Percentiles rank a stretch among this genome's conserved stretches.
Conservation (phyloP, 2,888 invertebrate genomes). For the Gerris lacustris region DNA sequence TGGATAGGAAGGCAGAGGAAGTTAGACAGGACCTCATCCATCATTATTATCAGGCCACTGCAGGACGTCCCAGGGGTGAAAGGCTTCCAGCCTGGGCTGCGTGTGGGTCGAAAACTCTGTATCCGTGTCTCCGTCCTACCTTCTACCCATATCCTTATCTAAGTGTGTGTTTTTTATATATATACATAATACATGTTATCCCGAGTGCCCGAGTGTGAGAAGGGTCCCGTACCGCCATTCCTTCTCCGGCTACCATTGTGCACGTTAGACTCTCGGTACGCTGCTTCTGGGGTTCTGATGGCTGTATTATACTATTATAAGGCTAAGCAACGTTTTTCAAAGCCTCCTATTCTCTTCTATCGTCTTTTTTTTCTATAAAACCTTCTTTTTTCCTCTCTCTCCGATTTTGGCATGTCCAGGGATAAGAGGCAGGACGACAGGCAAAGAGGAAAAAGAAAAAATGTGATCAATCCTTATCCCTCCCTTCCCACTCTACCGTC, state of each 20-base stretch:
- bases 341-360: neutral
- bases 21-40: slow-evolving; percentile 5
- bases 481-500: neutral
- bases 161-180: neutral
- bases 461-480: neutral
- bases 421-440: slow-evolving; percentile 1
- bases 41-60: slow-evolving; percentile 5
- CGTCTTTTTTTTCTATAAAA: neutral
- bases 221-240: neutral
- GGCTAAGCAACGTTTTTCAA: neutral
- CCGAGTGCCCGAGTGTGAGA: neutral
- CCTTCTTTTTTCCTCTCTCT: neutral
- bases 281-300: neutral
- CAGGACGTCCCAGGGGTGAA: slow-evolving; percentile 5
- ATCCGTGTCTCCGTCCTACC: neutral
- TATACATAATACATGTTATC: slow-evolving; percentile 3
- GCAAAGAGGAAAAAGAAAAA: neutral
- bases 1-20: slow-evolving; percentile 3
- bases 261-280: neutral
- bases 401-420: neutral
- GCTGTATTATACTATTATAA: neutral
- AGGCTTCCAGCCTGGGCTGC: neutral
- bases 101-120: neutral
- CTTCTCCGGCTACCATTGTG: neutral
- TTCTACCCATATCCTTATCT: neutral